Conservation (phyloP, 1,140 invertebrate genomes). For the Temnothorax longispinosus region DNA sequence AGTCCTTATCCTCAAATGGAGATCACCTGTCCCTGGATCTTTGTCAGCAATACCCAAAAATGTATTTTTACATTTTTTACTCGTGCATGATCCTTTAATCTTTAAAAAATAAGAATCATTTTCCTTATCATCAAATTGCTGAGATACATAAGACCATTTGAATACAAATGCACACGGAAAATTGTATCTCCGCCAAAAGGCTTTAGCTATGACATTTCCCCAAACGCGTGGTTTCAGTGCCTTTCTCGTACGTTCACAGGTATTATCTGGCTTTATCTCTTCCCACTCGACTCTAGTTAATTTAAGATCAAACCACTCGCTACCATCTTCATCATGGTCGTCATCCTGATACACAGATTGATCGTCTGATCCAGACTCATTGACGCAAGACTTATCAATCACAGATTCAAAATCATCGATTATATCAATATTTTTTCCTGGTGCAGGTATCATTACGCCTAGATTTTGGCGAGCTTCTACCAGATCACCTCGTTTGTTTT, state of each 20-base stretch:
- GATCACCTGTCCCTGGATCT: neutral
- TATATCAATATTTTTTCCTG: neutral
- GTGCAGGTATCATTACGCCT: neutral
- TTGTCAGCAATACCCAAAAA: slow-evolving; percentile 6
- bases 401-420: neutral
- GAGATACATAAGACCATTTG: neutral
- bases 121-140: neutral
- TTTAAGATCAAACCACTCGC: neutral
- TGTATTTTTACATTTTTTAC: neutral
- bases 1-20: neutral
- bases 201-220: neutral
- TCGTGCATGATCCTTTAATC: neutral
- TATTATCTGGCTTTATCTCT: neutral
- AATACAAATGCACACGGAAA: neutral
- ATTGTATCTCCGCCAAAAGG: slow-evolving; percentile 1
- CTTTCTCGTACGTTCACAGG: neutral
- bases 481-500: neutral
- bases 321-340: neutral
- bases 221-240: neutral
- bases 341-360: neutral
- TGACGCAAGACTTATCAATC: neutral
- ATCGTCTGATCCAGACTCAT: neutral
- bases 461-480: neutral
- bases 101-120: neutral
- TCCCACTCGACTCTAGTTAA: neutral